Evolutionary conservation across 2,888 invertebrate species (phyloP).

Genomic region (Melikaiella ostensackeni): DNA sequence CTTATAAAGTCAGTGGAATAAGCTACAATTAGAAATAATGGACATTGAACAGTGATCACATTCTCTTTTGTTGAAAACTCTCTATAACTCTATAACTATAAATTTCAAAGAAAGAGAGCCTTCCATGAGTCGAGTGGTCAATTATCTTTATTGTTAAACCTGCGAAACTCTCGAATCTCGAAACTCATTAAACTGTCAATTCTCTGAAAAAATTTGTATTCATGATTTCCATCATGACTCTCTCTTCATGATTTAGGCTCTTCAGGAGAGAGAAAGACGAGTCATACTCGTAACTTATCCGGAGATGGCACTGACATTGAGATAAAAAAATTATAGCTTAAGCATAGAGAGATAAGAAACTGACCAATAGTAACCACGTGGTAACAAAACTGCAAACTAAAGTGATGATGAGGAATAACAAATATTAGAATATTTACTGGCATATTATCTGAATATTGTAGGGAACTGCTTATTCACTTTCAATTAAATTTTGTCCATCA

Average conservation of each 20-base stretch:
- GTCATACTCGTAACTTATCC: slow-evolving; percentile 28
- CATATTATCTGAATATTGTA: no score
- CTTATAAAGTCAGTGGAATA: neutral
- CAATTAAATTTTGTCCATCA: no score
- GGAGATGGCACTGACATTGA: slow-evolving; percentile 6
- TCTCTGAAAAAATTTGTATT: neutral
- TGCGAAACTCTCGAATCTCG: slow-evolving; percentile 2
- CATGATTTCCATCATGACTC: neutral
- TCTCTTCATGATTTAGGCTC: neutral
- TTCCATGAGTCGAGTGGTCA: slow-evolving; percentile 2
- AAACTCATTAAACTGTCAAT: slow-evolving; percentile 1
- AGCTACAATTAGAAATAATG: neutral
- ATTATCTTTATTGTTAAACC: slow-evolving; percentile 28
- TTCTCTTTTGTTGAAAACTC: slow-evolving; percentile 16
- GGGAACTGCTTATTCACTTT: no score
- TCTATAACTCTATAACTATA: neutral
- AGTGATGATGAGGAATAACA: neutral
- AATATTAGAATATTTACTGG: no score
- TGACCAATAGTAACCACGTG: slow-evolving; percentile 1
- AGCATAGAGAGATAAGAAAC: slow-evolving; percentile 6
- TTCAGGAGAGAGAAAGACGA: neutral
- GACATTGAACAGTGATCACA: slow-evolving; percentile 12
- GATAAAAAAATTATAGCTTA: slow-evolving; percentile 4
- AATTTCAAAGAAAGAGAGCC: neutral
- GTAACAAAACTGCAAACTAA: neutral